A percentile compares a stretch with the other conserved stretches of the same genome.
Conservation (phyloP, 2,797 vertebrate genomes). For the Gymnopithys bicolor region DNA sequence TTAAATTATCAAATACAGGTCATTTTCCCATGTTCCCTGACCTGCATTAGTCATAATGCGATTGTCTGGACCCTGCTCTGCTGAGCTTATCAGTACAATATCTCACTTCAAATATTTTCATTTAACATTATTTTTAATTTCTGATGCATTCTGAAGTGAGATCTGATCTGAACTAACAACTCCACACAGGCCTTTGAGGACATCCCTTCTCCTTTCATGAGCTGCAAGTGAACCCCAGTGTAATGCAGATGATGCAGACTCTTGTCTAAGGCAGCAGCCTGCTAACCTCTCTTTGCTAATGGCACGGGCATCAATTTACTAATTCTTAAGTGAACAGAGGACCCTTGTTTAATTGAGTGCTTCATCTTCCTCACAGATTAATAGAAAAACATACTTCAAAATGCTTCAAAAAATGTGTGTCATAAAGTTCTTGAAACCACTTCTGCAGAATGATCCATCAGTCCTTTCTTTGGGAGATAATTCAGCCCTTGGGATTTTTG, state of each 20-base stretch:
- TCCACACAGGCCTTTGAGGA: neutral
- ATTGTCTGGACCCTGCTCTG: neutral
- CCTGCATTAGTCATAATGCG: neutral
- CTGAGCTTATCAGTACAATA: neutral
- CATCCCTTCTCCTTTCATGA: neutral
- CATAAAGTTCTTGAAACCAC: neutral
- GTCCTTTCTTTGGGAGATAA: neutral
- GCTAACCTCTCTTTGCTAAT: neutral
- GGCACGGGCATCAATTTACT: neutral
- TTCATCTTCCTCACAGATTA: neutral
- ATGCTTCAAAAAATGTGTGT: neutral
- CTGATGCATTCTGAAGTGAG: neutral
- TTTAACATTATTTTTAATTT: neutral
- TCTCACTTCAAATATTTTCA: neutral
- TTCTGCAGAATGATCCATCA: neutral
- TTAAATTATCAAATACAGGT: neutral
- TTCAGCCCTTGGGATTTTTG: neutral
- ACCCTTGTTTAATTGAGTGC: neutral
- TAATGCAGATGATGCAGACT: neutral
- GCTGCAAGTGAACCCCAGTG: neutral
- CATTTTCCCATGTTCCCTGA: conserved; percentile 17
- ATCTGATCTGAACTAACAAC: neutral
- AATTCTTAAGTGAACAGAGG: neutral
- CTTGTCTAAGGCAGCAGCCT: neutral
- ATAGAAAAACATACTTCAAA: neutral